Conservation (phyloP, 2,797 vertebrate species). For the Sebastes goodei region DNA sequence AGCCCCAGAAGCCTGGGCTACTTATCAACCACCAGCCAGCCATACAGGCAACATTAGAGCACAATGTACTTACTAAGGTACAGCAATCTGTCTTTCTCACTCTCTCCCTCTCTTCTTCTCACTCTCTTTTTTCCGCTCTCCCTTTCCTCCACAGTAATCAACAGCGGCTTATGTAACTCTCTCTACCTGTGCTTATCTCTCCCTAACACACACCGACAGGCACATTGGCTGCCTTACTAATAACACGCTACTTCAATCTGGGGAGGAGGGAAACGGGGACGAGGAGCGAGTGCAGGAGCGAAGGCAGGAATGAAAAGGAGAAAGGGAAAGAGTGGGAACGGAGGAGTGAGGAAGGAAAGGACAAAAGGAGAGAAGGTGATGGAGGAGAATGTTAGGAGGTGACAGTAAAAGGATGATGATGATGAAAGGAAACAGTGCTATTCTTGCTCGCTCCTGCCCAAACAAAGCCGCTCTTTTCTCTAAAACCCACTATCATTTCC, state of each 20-base stretch:
- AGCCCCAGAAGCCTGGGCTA: slow-evolving; percentile 64
- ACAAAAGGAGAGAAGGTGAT: slow-evolving; percentile 70
- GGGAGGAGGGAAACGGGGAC: slow-evolving; percentile 34
- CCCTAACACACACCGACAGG: slow-evolving; percentile 80
- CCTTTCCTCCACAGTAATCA: slow-evolving; percentile 82
- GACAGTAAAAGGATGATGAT: slow-evolving; percentile 66
- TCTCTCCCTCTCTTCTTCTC: slow-evolving; percentile 51
- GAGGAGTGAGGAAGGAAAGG: slow-evolving; percentile 58
- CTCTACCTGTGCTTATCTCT: slow-evolving; percentile 87
- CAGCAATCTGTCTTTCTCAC: slow-evolving; percentile 74
- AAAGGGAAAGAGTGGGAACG: slow-evolving; percentile 32
- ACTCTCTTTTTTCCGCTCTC: slow-evolving; percentile 51
- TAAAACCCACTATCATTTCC: slow-evolving; percentile 73
- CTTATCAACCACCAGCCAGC: slow-evolving; percentile 79
- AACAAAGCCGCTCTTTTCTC: slow-evolving; percentile 73
- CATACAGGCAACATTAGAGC: slow-evolving; percentile 76
- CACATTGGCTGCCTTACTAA: slow-evolving; percentile 85
- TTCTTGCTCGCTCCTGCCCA: slow-evolving; percentile 67
- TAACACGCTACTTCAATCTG: slow-evolving; percentile 74
- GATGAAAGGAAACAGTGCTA: slow-evolving; percentile 77
- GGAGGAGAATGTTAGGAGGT: slow-evolving; percentile 69
- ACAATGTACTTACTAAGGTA: slow-evolving; percentile 79
- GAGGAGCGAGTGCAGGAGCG: neutral
- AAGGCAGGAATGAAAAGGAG: slow-evolving; percentile 44
- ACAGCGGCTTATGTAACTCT: slow-evolving; percentile 83